A percentile compares a stretch with the other conserved stretches of the same genome.
phyloP scores from a whole-genome alignment of 2,797 vertebrate species.

The Gymnoscopelus microlampas region DNA sequence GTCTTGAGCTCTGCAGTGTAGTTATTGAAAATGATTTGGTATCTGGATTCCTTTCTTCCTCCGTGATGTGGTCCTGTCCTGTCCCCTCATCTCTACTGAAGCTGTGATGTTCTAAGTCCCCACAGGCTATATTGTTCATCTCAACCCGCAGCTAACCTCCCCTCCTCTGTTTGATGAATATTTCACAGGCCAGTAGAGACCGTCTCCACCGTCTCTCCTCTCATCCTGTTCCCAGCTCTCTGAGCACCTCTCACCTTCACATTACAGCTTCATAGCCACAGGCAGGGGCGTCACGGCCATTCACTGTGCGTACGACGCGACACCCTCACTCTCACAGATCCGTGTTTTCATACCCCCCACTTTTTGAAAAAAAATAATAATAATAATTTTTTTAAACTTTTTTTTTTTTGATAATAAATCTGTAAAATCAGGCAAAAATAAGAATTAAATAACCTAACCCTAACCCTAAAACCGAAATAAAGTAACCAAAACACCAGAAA shows the following conservation, averaged over 20 bases:
- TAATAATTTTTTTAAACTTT: too few relatives aligned
- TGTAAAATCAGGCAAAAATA: too few relatives aligned
- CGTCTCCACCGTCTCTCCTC: conserved; percentile 57
- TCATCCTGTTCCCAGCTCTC: conserved; percentile 59
- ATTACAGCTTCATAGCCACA: conserved; percentile 39
- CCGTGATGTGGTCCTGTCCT: not conserved
- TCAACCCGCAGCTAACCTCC: conserved; percentile 16
- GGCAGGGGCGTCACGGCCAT: too few relatives aligned
- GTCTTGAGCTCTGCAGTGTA: not conserved
- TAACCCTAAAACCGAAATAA: too few relatives aligned
- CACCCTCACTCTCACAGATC: too few relatives aligned
- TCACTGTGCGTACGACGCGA: too few relatives aligned
- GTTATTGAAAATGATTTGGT: not conserved
- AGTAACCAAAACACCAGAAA: too few relatives aligned
- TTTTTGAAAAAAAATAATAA: too few relatives aligned
- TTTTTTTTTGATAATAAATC: too few relatives aligned
- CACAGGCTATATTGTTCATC: conserved; percentile 10
- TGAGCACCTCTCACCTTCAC: conserved; percentile 71
- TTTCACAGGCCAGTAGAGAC: conserved; percentile 80
- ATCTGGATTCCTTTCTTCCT: not conserved
- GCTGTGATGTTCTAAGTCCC: too few relatives aligned
- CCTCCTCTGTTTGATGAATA: conserved; percentile 76
- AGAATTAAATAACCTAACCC: too few relatives aligned
- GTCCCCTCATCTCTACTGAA: not conserved
- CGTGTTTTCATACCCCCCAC: too few relatives aligned